Base-by-base conservation (phyloP, 2,797 vertebrate genomes). In the Malacoraja senta region DNA sequence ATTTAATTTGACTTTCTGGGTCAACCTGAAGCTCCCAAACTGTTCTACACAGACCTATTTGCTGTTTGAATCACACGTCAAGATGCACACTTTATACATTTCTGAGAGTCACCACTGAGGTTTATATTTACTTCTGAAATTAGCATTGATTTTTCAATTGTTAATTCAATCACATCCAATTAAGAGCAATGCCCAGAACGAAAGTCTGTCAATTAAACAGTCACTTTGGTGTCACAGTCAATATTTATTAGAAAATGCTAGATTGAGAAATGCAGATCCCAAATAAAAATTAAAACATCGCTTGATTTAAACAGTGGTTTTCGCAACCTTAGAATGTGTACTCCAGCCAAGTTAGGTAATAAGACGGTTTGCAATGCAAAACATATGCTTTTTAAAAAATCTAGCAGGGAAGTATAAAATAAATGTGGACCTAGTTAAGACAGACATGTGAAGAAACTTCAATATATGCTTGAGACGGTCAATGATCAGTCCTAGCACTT, bases 101-200 rank as follows among this genome's bases (percentile, higher is more conserved):
- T 91, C n/a, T 92, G 38, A 15, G 71, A 91, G 26, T 29, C 90
- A 29, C 35, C 53, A 38, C 71, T 74, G 90, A 29, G 26, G 44
- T n/a, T 17, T 26, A 91, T 65, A 72, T 91, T 71, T 24, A 91
- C 65, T 38, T 32, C 71, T 53, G 72, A 58, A 92, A 92, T 92
- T 26, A 76, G 29, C 26, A 58, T 92, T 58, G 32, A 65, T 29
- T 76, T 29, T 92, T 76, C 44, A n/a, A 74, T 15, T 88, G 58
- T 32, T n/a, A 61, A 91, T 58, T 29, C 71, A n/a, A 68, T 53
- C 12, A 92, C 24, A 76, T 92, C 24, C 44, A n/a, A 44, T 92
- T 92, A 76, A 92, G 71, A 92, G 1, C 26, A 44, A 92, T n/a
- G 32, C 7, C 10, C 72, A 53, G 35, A n/a, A 44, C 24, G n/a